These are phyloP conservation scores for Clarias magur DNA, from an alignment of 2,113 vertebrate genomes.

Conservation along the genomic window DNA sequence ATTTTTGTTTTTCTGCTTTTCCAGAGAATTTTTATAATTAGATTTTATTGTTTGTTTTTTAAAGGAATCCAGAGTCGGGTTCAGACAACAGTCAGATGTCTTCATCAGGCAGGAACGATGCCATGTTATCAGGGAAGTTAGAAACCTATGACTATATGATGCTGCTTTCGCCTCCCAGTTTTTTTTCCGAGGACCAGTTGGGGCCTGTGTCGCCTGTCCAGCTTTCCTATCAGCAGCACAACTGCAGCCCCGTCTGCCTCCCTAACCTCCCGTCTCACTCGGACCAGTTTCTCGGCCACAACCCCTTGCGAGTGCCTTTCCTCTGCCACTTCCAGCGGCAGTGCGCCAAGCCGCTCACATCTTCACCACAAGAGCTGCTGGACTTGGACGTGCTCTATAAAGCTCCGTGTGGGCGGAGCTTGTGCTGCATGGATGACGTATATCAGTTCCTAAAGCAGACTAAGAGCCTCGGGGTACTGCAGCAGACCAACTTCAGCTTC, in stretches of 20 bases:
- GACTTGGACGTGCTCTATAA: slow-evolving; percentile 78
- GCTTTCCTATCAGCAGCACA: slow-evolving; percentile 58
- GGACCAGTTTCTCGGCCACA: slow-evolving; percentile 72
- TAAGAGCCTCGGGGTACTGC: slow-evolving; percentile 76
- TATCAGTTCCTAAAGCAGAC: slow-evolving; percentile 80
- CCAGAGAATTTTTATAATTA: not conserved
- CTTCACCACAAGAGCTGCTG: not conserved
- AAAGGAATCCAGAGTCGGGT: slow-evolving; percentile 10
- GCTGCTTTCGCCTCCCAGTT: slow-evolving; percentile 30
- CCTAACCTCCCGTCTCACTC: slow-evolving; percentile 53
- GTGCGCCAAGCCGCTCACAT: slow-evolving; percentile 62
- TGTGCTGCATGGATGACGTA: slow-evolving; percentile 80
- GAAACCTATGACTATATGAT: not conserved
- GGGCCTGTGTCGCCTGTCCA: slow-evolving; percentile 42
- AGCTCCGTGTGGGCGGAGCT: slow-evolving; percentile 84
- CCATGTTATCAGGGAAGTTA: not conserved
- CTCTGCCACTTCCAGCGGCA: slow-evolving; percentile 82
- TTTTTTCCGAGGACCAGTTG: slow-evolving; percentile 52
- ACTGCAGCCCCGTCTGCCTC: slow-evolving; percentile 79
- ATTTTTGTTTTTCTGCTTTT: not conserved
- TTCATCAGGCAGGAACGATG: not conserved
- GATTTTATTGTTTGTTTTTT: not conserved
- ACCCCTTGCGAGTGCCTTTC: slow-evolving; percentile 84
- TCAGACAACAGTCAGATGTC: slow-evolving; percentile 37
- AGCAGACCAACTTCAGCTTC: slow-evolving; percentile 89